A percentile compares a stretch with the other conserved stretches of the same genome.
Conservation (phyloP, 1,140 invertebrate species). For the Hylyphantes graminicola region DNA sequence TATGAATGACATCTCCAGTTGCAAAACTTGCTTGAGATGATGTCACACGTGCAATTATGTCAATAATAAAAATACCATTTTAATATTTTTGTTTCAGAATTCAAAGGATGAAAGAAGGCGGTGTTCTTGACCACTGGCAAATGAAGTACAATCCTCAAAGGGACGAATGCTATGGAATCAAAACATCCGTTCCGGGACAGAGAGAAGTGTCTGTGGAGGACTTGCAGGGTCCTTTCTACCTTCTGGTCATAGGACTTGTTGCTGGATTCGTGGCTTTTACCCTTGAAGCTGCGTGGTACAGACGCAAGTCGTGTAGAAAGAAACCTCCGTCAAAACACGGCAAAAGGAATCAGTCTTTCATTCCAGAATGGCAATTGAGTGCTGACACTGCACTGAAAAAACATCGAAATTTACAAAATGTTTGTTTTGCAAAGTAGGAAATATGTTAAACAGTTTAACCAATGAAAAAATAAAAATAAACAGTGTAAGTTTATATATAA, state of each 20-base stretch:
- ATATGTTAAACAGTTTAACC: too few relatives aligned
- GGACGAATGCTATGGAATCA: conserved; percentile 30
- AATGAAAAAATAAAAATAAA: too few relatives aligned
- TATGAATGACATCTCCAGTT: neutral
- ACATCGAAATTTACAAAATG: too few relatives aligned
- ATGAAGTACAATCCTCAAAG: neutral
- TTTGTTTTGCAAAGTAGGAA: too few relatives aligned
- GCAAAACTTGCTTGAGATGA: neutral
- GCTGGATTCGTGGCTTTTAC: neutral
- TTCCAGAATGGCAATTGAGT: too few relatives aligned
- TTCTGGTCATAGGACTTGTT: conserved; percentile 6
- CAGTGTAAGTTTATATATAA: too few relatives aligned
- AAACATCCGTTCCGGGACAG: neutral
- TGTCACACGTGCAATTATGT: neutral
- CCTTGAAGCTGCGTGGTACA: neutral
- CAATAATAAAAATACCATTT: too few relatives aligned
- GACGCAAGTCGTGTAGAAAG: neutral
- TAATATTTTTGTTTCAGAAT: conserved; percentile 14
- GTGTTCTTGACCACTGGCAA: conserved; percentile 26
- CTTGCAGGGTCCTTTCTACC: conserved; percentile 40
- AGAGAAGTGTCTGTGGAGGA: conserved; percentile 34
- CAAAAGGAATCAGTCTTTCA: too few relatives aligned
- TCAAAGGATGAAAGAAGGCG: conserved; percentile 37
- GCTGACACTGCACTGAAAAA: too few relatives aligned
- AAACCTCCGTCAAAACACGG: too few relatives aligned